Evolutionary conservation across 2,113 vertebrate species (phyloP).

Genomic region (Sturnira hondurensis): DNA sequence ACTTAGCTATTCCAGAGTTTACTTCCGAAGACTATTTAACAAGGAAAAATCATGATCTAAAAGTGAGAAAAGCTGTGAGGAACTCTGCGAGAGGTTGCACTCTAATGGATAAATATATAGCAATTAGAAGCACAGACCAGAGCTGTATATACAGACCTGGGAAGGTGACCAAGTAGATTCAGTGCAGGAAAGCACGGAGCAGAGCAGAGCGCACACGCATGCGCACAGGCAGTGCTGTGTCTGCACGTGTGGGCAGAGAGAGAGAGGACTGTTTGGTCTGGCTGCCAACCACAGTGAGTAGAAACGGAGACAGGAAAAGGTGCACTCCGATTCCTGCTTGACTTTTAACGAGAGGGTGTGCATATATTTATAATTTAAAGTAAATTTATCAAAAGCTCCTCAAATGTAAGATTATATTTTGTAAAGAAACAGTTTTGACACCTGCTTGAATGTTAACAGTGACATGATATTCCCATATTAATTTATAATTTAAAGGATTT

Average conservation of each 20-base stretch:
- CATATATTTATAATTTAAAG: not conserved
- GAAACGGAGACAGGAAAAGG: not conserved
- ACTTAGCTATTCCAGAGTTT: not conserved
- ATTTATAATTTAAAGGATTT: not conserved
- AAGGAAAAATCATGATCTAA: not conserved
- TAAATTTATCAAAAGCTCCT: not conserved
- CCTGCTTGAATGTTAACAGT: not conserved
- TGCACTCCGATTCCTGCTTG: not conserved
- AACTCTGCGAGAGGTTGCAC: not conserved
- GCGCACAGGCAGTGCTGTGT: not conserved
- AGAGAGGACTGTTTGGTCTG: not conserved
- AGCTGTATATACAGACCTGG: not conserved
- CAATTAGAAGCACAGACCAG: not conserved
- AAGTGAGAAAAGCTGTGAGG: slow-evolving; percentile 2
- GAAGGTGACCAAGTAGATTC: not conserved
- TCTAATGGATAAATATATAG: not conserved
- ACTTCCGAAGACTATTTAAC: not conserved
- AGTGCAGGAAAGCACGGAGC: not conserved
- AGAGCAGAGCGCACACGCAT: not conserved
- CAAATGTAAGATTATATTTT: not conserved
- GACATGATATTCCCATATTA: not conserved
- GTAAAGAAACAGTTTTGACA: not conserved
- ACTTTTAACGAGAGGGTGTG: not conserved
- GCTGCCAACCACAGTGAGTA: not conserved
- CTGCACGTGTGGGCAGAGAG: not conserved